Evolutionary conservation across 2,888 invertebrate genomes (phyloP).

Genomic region (Leuctra nigra): DNA sequence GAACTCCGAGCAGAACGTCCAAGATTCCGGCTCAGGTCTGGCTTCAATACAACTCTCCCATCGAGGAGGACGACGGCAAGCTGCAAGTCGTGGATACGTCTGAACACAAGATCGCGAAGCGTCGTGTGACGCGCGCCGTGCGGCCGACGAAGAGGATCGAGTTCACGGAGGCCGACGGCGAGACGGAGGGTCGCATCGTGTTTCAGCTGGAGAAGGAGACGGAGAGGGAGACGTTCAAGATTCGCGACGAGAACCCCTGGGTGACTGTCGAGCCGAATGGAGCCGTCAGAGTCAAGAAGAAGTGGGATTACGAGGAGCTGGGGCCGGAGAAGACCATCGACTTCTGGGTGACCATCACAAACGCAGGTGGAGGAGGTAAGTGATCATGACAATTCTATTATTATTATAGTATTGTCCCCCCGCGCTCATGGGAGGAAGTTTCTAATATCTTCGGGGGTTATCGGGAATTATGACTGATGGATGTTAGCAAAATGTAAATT

Average conservation of each 20-base stretch:
- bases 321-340: conserved; percentile 93
- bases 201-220: conserved; percentile 89
- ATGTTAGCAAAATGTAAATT: too few relatives aligned
- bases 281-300: conserved; percentile 87
- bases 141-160: conserved; percentile 90
- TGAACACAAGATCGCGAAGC: conserved; percentile 53
- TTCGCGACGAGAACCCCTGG: conserved; percentile 90
- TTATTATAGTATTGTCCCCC: too few relatives aligned
- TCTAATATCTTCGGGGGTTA: too few relatives aligned
- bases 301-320: conserved; percentile 94
- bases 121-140: conserved; percentile 82
- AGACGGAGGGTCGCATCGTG: conserved; percentile 78
- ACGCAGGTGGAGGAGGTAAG: conserved; percentile 78
- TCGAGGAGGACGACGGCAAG: conserved; percentile 47
- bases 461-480: too few relatives aligned
- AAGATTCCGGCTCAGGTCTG: conserved; percentile 66
- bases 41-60: conserved; percentile 55
- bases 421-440: too few relatives aligned
- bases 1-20: conserved; percentile 64
- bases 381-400: too few relatives aligned
- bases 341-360: conserved; percentile 92
- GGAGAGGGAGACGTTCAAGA: conserved; percentile 87
- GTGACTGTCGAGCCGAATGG: conserved; percentile 88
- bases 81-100: conserved; percentile 35
- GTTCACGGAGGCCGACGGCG: conserved; percentile 86